Evolutionary conservation across 2,888 invertebrate genomes (phyloP).

Genomic region (Acleris cristana): DNA sequence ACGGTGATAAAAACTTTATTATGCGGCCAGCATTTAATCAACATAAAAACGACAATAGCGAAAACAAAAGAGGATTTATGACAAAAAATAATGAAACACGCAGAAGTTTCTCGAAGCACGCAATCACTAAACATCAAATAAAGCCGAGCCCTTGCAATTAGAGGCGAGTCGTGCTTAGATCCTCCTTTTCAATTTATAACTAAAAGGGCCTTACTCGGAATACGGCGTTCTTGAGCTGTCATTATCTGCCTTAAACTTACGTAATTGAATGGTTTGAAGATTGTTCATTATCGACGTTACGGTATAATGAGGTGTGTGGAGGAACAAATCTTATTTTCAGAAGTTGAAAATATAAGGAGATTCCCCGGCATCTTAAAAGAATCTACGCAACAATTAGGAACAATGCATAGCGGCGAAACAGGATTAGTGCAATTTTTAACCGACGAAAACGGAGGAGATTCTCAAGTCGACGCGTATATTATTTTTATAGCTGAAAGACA

Average conservation of each 20-base stretch:
- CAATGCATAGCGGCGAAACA: too few relatives aligned
- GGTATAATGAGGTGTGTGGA: not conserved
- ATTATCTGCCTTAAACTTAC: slow-evolving; percentile 40
- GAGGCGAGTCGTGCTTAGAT: slow-evolving; percentile 59
- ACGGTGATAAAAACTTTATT: slow-evolving; percentile 3
- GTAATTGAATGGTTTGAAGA: slow-evolving; percentile 37
- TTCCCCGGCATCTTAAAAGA: too few relatives aligned
- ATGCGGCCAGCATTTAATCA: slow-evolving; percentile 11
- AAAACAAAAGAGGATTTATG: slow-evolving; percentile 21
- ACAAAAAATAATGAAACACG: slow-evolving; percentile 14
- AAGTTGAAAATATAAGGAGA: too few relatives aligned
- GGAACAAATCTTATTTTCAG: not conserved
- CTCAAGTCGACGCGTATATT: too few relatives aligned
- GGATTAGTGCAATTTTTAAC: too few relatives aligned
- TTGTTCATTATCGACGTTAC: slow-evolving; percentile 33
- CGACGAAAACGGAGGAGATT: too few relatives aligned
- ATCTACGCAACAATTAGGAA: too few relatives aligned
- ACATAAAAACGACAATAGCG: slow-evolving; percentile 1
- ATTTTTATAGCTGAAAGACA: too few relatives aligned
- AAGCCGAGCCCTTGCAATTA: slow-evolving; percentile 56
- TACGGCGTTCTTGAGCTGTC: slow-evolving; percentile 41
- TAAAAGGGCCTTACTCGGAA: slow-evolving; percentile 47
- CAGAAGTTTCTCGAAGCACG: slow-evolving; percentile 11
- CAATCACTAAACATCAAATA: slow-evolving; percentile 24
- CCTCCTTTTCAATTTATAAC: slow-evolving; percentile 46